Evolutionary conservation across 2,113 vertebrate species (phyloP).

Genomic region (Macaca mulatta): DNA sequence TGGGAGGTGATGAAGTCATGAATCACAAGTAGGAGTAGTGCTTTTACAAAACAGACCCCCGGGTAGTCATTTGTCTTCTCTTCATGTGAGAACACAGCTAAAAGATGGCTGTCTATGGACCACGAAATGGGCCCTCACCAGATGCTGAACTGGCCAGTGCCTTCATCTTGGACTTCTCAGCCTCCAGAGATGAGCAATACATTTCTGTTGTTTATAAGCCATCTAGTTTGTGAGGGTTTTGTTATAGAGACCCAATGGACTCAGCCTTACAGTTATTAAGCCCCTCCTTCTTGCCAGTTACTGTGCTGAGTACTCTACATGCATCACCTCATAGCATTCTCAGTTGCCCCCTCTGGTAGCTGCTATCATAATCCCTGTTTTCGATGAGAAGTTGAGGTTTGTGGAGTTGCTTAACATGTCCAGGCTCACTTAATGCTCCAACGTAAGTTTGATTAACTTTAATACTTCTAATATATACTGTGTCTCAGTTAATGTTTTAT

Average conservation of each 20-base stretch:
- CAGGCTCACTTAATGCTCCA: not conserved
- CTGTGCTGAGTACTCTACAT: rapidly evolving
- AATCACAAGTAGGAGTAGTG: not conserved
- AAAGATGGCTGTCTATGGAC: not conserved
- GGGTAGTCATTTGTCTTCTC: too few relatives aligned
- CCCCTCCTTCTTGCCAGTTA: not conserved
- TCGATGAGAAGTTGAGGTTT: not conserved
- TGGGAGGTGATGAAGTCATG: not conserved
- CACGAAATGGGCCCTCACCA: not conserved
- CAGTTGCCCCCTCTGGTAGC: not conserved
- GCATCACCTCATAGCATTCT: too few relatives aligned
- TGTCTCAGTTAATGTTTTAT: not conserved
- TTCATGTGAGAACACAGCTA: not conserved
- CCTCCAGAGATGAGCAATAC: not conserved
- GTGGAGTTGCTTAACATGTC: not conserved
- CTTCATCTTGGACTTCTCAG: not conserved
- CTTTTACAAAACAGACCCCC: too few relatives aligned
- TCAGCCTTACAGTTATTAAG: not conserved
- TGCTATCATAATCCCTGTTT: not conserved
- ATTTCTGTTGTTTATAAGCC: not conserved
- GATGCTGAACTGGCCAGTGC: not conserved
- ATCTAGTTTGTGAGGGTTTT: not conserved
- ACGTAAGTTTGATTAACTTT: not conserved
- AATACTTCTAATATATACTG: rapidly evolving
- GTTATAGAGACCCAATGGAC: too few relatives aligned